Base-by-base conservation (phyloP, 2,888 invertebrate genomes). In the Pyrrhosoma nymphula region DNA sequence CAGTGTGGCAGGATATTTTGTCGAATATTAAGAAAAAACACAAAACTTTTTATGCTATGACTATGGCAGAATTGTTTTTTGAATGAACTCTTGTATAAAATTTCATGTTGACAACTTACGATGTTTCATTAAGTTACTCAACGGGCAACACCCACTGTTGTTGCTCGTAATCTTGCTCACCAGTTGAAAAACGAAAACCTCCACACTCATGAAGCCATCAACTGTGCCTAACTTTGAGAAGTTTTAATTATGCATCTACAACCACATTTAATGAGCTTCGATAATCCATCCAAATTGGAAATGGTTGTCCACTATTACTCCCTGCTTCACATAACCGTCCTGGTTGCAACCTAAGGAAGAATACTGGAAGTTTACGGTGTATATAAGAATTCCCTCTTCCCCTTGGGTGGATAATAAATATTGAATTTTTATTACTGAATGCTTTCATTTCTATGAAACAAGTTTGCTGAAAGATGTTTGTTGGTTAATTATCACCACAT, bases 91-190 rank as follows among this genome's bases (percentile, higher is more conserved):
- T 82, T 82, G 82, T 35, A 82, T 82, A 82, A 82, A 82, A 35
- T 82, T 82, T 82, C 82, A 82, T 82, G 35, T 82, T 82, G 35
- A 82, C 30, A 18, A 35, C 23, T 82, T 35, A 35, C 30, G 0
- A 30, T 82, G 30, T 82, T 82, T 82, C 82, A 82, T 82, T 82
- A 14, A 35, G 10, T 35, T 82, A 6, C 14, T 82, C 35, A n/a
- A 18, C 35, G 14, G 14, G 35, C 35, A 82, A 82, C 18, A 35
- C 16, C 23, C 26, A 69, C 35, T 82, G 82, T 16, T 35, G 30
- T 82, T 35, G 82, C 82, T 82, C 35, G n/a, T 93, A 69, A 69
- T 60, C 69, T 93, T 93, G 93, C 93, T 93, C 93, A 93, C 93
- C 39, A 55, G n/a, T 89, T 56, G 55, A 55, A 89, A 91, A 23